Base-by-base conservation (phyloP, 1,140 invertebrate species). In the Polypedilum pembai region DNA sequence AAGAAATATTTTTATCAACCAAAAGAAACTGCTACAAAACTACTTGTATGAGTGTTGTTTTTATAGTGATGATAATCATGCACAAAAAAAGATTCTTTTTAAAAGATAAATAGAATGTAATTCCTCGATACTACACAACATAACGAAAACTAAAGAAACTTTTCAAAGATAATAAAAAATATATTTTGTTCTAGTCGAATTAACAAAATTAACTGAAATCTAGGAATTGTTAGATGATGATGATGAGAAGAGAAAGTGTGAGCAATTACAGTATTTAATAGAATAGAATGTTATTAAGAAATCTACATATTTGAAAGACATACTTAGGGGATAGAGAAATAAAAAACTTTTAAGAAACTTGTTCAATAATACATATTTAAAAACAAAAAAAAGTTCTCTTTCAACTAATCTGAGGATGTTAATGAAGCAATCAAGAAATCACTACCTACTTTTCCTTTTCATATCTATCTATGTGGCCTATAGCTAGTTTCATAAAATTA, bases 381-480 rank as follows among this genome's bases (percentile, higher is more conserved):
- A 45, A 45, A 8, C 15, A 45, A 3, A 45, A 45, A 45, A 1
- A 45, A 45, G 15, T 3, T 45, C 2, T 10, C 8, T 41, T 10
- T 7, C 41, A 45, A 33, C 24, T 33, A 33, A 56, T 56, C 45
- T n/a, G 15, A 10, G 45, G 15, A 45, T 10, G 41, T 10, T 45
- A 15, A 45, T 45, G 15, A 45, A 45, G 41, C 41, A 45, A 45
- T 45, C 41, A 56, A 56, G 12, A 8, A 56, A 56, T 56, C n/a
- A 33, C 24, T 33, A 33, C 24, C 24, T 33, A 33, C 45, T 56
- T 56, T 56, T 56, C 45, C 45, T 56, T 56, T 56, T n/a, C 45
- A 56, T 56, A 56, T 56, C 45, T 56, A 56, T 56, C 45, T 56
- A 56, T 56, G 45, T 56, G 45, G 45, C 45, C 45, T 56, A 56